Evolutionary conservation across 2,797 vertebrate genomes (phyloP), one percentile per base, ranked within the genome.

Genomic region (Zonotrichia albicollis): DNA sequence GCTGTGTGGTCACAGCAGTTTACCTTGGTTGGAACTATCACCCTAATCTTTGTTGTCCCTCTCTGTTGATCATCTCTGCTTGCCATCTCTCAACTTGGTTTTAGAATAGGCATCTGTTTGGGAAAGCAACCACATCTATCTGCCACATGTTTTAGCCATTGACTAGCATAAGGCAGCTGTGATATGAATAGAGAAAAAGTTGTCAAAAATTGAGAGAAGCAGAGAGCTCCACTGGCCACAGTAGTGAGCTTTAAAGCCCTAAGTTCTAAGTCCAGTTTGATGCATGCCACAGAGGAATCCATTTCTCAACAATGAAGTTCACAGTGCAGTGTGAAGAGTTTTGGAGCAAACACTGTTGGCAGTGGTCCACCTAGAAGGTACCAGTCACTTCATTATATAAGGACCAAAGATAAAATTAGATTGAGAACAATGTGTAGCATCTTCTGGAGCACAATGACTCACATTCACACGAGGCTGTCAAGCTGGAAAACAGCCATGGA

Each of bases 381-480:
- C 66, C 87, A 95, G 78, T 93, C 80, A 87, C 57, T 58, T 64
- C n/a, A 95, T 94, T 96, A 95, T 68, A 84, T 96, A 95, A 95
- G 80, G 89, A 94, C 85, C 67, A 80, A 76, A 82, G 80, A 93
- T 87, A 94, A 94, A 94, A 95, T 95, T 96, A 96, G 91, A 86
- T 36, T 81, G 79, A 92, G 95, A 96, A 94, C 95, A 96, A 96
- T 93, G 68, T 90, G 87, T 87, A 91, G 91, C 85, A 94, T 94
- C 96, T 97, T 94, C 80, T 90, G 77, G 50, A 96, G 90, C 90
- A 94, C 67, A 94, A 87, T 96, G 94, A 94, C 93, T 97, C 94
- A 96, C 50, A 94, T 94, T 91, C 91, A 90, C 71, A 93, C 85
- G 19, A 94, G 87, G 68, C 50, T 87, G 80, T 79, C 83, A 91